Conservation (phyloP, 2,113 vertebrate genomes). For the Noturus placidus region DNA sequence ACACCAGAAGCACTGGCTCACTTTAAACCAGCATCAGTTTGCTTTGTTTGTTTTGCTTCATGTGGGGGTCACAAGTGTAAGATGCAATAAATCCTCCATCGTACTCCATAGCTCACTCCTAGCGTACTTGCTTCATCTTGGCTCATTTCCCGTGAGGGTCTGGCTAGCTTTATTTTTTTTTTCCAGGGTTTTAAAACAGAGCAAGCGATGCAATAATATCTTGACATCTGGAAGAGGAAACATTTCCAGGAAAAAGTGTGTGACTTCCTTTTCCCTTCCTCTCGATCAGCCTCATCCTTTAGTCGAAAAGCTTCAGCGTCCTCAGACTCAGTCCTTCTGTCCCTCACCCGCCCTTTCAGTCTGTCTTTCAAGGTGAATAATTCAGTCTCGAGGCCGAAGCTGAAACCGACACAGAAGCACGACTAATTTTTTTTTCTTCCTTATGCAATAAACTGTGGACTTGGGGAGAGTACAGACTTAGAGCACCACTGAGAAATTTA, state of each 20-base stretch:
- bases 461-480: conserved; percentile 55
- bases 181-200: conserved; percentile 17
- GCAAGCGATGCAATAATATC: conserved; percentile 21
- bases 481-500: conserved; percentile 75
- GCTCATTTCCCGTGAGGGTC: conserved; percentile 29
- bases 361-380: conserved; percentile 65
- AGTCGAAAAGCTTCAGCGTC: not conserved
- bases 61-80: conserved; percentile 43
- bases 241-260: not conserved
- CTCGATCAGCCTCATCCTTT: not conserved
- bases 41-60: conserved; percentile 48
- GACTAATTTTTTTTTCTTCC: conserved; percentile 52
- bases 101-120: conserved; percentile 12
- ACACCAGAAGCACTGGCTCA: not conserved
- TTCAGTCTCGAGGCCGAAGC: conserved; percentile 60
- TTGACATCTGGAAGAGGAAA: conserved; percentile 6
- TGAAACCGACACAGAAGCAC: conserved; percentile 61
- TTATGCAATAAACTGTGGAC: conserved; percentile 67
- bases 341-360: conserved; percentile 39
- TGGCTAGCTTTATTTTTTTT: not conserved
- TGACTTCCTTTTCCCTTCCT: not conserved
- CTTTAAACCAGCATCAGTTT: conserved; percentile 15
- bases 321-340: not conserved
- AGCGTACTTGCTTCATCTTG: conserved; percentile 29
- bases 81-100: conserved; percentile 32